Evolutionary conservation across 1,140 invertebrate species (phyloP).

Genomic region (Neodiprion pinetum): DNA sequence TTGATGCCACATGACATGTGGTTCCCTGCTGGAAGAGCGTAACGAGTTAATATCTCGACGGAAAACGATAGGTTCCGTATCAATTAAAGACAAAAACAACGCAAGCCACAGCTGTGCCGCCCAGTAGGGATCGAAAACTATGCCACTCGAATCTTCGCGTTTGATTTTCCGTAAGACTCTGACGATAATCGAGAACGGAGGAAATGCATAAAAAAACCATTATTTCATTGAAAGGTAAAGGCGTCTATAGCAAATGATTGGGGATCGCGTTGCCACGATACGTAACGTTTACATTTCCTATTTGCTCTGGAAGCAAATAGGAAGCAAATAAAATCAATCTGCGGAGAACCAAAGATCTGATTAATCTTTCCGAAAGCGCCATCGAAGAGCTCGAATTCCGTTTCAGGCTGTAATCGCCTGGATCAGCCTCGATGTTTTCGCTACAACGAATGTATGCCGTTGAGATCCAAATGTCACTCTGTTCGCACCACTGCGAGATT

Average conservation of each 20-base stretch:
- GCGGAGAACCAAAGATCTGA: slow-evolving; percentile 32
- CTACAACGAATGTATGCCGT: slow-evolving; percentile 30
- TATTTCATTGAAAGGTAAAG: slow-evolving; percentile 28
- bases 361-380: slow-evolving; percentile 22
- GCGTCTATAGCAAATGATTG: slow-evolving; percentile 24
- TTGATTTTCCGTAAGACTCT: slow-evolving; percentile 29
- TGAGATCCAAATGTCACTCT: slow-evolving; percentile 27
- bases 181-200: slow-evolving; percentile 20
- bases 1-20: slow-evolving; percentile 25
- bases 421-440: slow-evolving; percentile 31
- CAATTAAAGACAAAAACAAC: not conserved
- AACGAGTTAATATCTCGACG: not conserved
- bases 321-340: slow-evolving; percentile 24
- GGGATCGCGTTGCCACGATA: slow-evolving; percentile 30
- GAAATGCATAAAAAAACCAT: slow-evolving; percentile 25
- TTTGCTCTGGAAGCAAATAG: slow-evolving; percentile 36
- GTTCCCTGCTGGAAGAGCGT: slow-evolving; percentile 30
- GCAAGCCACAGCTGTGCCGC: slow-evolving; percentile 25
- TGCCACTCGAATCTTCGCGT: slow-evolving; percentile 8
- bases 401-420: slow-evolving; percentile 4
- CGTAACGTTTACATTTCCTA: slow-evolving; percentile 27
- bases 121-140: slow-evolving; percentile 22
- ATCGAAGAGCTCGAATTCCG: slow-evolving; percentile 23
- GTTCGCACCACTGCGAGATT: slow-evolving; percentile 34
- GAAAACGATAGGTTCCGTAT: not conserved